phyloP scores from a whole-genome alignment of 2,888 invertebrate genomes.

The Orchestes rusci region DNA sequence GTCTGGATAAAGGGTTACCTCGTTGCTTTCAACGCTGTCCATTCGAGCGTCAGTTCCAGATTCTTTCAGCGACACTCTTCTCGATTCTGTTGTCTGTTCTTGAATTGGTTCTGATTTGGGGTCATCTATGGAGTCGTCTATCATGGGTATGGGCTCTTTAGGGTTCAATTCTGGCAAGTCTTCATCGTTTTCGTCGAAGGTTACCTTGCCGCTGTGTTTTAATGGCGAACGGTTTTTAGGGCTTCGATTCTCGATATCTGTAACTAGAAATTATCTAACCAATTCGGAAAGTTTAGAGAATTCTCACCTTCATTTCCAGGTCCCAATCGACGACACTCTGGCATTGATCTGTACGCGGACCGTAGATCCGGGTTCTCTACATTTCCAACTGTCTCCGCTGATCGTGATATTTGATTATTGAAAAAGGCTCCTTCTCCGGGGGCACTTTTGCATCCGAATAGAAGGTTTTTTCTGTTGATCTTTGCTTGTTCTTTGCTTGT shows the following conservation, averaged over 20 bases:
- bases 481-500: slow-evolving; percentile 32
- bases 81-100: background rate
- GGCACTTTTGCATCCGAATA: slow-evolving; percentile 39
- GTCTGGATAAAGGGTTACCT: too few relatives aligned
- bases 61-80: slow-evolving; percentile 14
- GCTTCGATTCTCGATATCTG: slow-evolving; percentile 15
- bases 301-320: slow-evolving; percentile 14
- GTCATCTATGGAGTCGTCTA: slow-evolving; percentile 4
- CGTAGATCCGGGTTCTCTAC: slow-evolving; percentile 4
- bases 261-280: background rate
- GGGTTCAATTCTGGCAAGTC: background rate
- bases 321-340: slow-evolving; percentile 10
- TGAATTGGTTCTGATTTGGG: slow-evolving; percentile 1
- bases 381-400: slow-evolving; percentile 22
- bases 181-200: slow-evolving; percentile 8
- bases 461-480: slow-evolving; percentile 35
- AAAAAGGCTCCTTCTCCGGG: slow-evolving; percentile 29
- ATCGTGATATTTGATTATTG: slow-evolving; percentile 17
- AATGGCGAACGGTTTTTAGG: slow-evolving; percentile 10
- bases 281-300: background rate
- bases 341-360: slow-evolving; percentile 14
- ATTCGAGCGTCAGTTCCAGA: slow-evolving; percentile 12
- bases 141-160: too few relatives aligned
- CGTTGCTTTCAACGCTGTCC: slow-evolving; percentile 22
- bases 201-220: slow-evolving; percentile 13